Base-by-base conservation (phyloP, 2,888 invertebrate genomes). In the Leistus spinibarbis region DNA sequence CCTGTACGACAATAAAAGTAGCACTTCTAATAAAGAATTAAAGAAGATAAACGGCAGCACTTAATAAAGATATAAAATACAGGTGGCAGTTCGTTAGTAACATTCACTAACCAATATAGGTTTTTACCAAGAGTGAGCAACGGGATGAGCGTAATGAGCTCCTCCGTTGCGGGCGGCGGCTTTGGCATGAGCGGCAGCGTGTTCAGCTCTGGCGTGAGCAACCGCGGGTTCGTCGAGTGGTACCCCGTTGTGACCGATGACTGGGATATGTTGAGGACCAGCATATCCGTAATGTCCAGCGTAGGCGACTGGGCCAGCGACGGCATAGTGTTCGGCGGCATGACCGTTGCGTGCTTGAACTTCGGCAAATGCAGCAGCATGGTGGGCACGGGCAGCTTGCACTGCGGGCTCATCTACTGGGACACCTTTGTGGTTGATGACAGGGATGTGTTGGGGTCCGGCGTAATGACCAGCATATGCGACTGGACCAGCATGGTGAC, bases 391-490 rank as follows among this genome's bases (percentile, higher is more conserved):
- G 13, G 70, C 68, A 57, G 54, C 70, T 7, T 65, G 71, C 19
- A 67, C 77, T 16, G 71, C 71, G 54, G 57, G 54, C 22, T 66
- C 20, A 71, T 91, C 90, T 60, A 90, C 88, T 67, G 89, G 88
- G 82, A 89, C 89, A 10, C 88, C 89, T 79, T 89, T 88, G 66
- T 85, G 87, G 75, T 88, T 89, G 76, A 83, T 79, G 1, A 83
- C 81, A n/a, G 85, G 85, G 20, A 81, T 76, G 68, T 87, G 87
- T 79, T 86, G 85, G 19, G 78, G 79, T 76, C 78, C 79, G 78
- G 79, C 77, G 74, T 60, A 78, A 23, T 69, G 74, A 10, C 22
- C 54, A 13, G 10, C 60, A 69, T 79, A 80, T 20, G 81, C 80
- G 76, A 82, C 79, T 70, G 81, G 77, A 64, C 80, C 80, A 69